A percentile compares a stretch with the other conserved stretches of the same genome.
Evolutionary conservation across 2,888 invertebrate species (phyloP).

Genomic region (Phlogophora meticulosa): DNA sequence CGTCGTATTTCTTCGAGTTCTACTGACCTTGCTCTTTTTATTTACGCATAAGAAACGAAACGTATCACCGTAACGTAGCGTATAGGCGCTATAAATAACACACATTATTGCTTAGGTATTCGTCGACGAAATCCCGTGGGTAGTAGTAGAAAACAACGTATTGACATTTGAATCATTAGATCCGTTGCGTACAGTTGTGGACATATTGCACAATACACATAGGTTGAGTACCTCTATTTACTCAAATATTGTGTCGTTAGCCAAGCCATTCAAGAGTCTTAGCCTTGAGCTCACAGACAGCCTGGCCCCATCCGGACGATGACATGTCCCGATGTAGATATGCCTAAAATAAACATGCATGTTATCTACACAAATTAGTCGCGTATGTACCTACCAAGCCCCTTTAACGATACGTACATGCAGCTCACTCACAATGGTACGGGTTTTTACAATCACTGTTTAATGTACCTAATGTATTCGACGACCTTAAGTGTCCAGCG

Average conservation of each 20-base stretch:
- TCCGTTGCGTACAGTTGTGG: conserved; percentile 27
- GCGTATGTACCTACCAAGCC: conserved; percentile 47
- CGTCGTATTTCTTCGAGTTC: neutral
- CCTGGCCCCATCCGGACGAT: conserved; percentile 75
- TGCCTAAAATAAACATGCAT: conserved; percentile 69
- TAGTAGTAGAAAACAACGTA: conserved; percentile 26
- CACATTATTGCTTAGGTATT: conserved; percentile 39
- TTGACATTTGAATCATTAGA: conserved; percentile 39
- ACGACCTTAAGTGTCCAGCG: conserved; percentile 65
- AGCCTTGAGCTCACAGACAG: conserved; percentile 81
- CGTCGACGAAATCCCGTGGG: conserved; percentile 40
- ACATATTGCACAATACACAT: conserved; percentile 17
- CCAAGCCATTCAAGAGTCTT: conserved; percentile 53
- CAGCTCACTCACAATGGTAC: conserved; percentile 49
- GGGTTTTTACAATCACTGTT: conserved; percentile 52
- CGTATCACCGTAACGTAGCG: conserved; percentile 1
- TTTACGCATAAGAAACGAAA: conserved; percentile 18
- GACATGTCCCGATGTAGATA: conserved; percentile 71
- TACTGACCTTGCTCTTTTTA: conserved; percentile 33
- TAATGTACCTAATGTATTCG: conserved; percentile 61
- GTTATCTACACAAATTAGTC: conserved; percentile 59
- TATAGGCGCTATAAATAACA: conserved; percentile 30
- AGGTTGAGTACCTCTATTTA: neutral
- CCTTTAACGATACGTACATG: conserved; percentile 43
- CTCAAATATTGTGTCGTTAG: conserved; percentile 46